These are phyloP conservation scores for Dryoscopus gambensis DNA, from an alignment of 2,113 vertebrate genomes.

Conservation along the genomic window DNA sequence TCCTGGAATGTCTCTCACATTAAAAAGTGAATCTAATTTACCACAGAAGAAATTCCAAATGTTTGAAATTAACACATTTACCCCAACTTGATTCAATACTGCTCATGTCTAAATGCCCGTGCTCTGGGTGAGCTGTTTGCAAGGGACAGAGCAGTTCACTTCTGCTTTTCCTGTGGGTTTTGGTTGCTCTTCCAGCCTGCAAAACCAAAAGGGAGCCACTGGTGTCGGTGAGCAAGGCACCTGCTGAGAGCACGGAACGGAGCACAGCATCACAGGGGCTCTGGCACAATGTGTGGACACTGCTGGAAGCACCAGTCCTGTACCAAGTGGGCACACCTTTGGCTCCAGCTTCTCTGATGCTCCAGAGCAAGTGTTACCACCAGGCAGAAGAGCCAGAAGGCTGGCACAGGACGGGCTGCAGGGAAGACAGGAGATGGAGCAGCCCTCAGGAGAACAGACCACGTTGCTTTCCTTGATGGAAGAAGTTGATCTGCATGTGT, in stretches of 20 bases:
- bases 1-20: background rate
- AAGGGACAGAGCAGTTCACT: background rate
- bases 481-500: background rate
- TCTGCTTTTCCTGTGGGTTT: background rate
- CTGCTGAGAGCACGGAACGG: background rate
- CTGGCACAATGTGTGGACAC: rapidly evolving
- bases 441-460: background rate
- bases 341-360: background rate
- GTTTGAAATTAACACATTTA: background rate
- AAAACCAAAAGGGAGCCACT: background rate
- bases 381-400: background rate
- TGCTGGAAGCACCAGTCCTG: background rate
- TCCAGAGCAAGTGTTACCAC: background rate
- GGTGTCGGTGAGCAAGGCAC: rapidly evolving
- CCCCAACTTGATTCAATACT: background rate
- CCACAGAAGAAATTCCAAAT: background rate
- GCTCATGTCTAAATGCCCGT: background rate
- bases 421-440: background rate
- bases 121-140: background rate
- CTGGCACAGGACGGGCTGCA: rapidly evolving
- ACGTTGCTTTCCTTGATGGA: rapidly evolving
- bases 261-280: background rate
- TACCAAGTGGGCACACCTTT: background rate
- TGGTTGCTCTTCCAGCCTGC: background rate
- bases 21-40: background rate